Conservation (phyloP, 2,888 invertebrate species). For the Plebejus melissa region DNA sequence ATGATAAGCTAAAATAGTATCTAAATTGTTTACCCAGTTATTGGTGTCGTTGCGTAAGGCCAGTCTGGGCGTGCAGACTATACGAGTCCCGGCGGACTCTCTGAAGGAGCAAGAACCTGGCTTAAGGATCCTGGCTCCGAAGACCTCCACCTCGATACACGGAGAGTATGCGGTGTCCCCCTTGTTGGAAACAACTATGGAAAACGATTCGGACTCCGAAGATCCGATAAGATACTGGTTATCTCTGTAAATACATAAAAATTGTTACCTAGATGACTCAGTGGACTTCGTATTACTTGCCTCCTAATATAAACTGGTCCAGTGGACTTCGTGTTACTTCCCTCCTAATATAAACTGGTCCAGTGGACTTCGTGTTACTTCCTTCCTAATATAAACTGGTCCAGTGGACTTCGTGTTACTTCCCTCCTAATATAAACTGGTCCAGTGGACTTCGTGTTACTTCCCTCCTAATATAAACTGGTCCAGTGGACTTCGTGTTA, state of each 20-base stretch:
- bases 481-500: too few species aligned
- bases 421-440: too few species aligned
- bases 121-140: neutral
- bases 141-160: conserved; percentile 7
- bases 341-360: too few species aligned
- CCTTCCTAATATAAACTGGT: too few species aligned
- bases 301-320: too few species aligned
- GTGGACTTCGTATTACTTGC: too few species aligned
- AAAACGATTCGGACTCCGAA: conserved; percentile 4
- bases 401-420: too few species aligned
- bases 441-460: too few species aligned
- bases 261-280: neutral
- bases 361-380: too few species aligned
- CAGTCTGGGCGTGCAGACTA: neutral
- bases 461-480: too few species aligned
- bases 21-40: conserved; percentile 9
- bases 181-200: conserved; percentile 2
- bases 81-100: neutral
- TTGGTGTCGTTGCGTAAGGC: neutral
- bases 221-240: neutral
- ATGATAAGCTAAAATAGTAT: neutral
- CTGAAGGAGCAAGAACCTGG: conserved; percentile 1
- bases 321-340: too few species aligned
- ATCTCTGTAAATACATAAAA: conserved; percentile 1
- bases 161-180: conserved; percentile 26